These are phyloP conservation scores for Lasioglossum pauxillum DNA, from an alignment of 2,888 invertebrate species.

Conservation along the genomic window DNA sequence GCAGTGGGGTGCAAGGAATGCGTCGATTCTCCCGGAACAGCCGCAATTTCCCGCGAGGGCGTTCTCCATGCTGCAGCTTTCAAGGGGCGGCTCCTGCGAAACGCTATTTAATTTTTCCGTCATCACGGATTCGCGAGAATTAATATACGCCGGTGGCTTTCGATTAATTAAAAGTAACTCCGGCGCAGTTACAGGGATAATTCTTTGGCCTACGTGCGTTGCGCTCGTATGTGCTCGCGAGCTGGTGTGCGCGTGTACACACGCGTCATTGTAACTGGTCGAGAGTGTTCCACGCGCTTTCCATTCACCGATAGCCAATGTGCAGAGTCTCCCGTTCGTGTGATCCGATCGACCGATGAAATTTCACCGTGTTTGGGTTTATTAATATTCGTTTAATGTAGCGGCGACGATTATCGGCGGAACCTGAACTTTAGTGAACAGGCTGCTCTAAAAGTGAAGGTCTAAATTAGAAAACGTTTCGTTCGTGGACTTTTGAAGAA, in stretches of 20 bases:
- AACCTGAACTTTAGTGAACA: background rate
- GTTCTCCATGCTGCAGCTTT: background rate
- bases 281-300: conserved; percentile 11
- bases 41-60: background rate
- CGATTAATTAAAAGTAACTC: conserved; percentile 24
- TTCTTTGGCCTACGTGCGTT: background rate
- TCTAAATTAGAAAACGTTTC: background rate
- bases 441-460: background rate
- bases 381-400: conserved; percentile 31
- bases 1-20: conserved; percentile 2
- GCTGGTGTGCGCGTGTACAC: background rate
- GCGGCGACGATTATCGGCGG: conserved; percentile 1
- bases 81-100: background rate
- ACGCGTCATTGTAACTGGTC: conserved; percentile 22
- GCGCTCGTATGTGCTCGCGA: background rate
- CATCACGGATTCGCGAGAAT: background rate
- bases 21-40: conserved; percentile 6
- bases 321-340: background rate
- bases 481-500: background rate
- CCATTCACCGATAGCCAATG: conserved; percentile 7
- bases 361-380: conserved; percentile 22
- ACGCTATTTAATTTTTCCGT: conserved; percentile 17
- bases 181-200: conserved; percentile 7
- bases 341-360: conserved; percentile 19
- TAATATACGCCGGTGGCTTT: conserved; percentile 17